Evolutionary conservation across 2,113 vertebrate species (phyloP), one percentile per base, ranked within the genome.

Genomic region (Vombatus ursinus): DNA sequence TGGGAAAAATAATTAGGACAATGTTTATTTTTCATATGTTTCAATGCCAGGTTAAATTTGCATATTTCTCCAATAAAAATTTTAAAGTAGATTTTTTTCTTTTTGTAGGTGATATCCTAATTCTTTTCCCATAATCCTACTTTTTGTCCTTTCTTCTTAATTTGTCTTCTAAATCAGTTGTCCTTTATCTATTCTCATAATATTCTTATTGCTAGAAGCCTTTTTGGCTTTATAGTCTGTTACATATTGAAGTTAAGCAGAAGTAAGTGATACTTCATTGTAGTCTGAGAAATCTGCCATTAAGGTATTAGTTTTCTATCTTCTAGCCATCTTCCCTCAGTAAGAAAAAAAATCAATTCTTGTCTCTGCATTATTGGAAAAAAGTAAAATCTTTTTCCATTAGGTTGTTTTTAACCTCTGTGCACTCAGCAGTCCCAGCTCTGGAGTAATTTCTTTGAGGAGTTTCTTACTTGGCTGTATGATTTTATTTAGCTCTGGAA

Each of bases 381-480:
- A 90, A 90, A 90, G 90, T 50, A 50, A 90, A 90, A 90, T 90
- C 90, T 50, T 90, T 50, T 90, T 90, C 68, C 90, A 90, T 50
- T 90, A 90, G 90, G 90, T 90, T 90, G 90, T 50, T 90, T 90
- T 90, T 90, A 90, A 50, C 90, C 90, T 90, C 90, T 50, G 47
- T 90, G 48, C 48, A 50, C 90, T 50, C 48, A 90, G 49, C 90
- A 90, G 47, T 90, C 90, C 90, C 90, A 90, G 90, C 47, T 49
- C 48, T 50, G 25, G 28, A 90, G 90, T 90, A 49, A 90, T 50
- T 90, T 90, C 48, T 90, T 84, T 90, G 90, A 90, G 90, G 49
- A 44, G 90, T 28, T 90, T 90, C 49, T 44, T 84, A 84, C n/a
- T 84, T 84, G n/a, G 19, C 19, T 84, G 68, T 84, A 23, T 44